These are phyloP conservation scores for Brevimyrus niger DNA, from an alignment of 2,113 vertebrate species.

Conservation along the genomic window DNA sequence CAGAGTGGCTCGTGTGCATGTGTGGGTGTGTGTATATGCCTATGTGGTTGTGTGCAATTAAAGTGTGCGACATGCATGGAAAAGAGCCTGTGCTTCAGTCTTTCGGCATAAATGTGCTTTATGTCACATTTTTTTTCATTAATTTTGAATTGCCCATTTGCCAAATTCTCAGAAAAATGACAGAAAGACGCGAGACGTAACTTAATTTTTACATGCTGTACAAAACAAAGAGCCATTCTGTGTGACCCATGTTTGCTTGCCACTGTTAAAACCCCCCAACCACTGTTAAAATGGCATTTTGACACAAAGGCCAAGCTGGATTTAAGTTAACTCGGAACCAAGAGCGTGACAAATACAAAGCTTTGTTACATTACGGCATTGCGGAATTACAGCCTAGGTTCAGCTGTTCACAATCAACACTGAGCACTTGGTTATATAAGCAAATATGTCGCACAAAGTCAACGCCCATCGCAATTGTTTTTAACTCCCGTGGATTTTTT, in stretches of 20 bases:
- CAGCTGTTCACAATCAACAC: not conserved
- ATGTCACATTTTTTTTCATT: not conserved
- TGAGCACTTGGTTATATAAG: not conserved
- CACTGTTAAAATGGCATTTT: not conserved
- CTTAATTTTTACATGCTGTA: not conserved
- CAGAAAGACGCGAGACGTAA: not conserved
- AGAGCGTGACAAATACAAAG: not conserved
- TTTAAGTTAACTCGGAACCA: not conserved
- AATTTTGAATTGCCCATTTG: not conserved
- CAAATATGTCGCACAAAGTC: not conserved
- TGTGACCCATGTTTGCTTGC: not conserved
- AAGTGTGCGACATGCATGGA: not conserved
- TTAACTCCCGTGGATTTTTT: not conserved
- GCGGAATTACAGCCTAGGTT: not conserved
- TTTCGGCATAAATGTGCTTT: not conserved
- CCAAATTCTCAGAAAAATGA: not conserved
- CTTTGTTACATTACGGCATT: not conserved
- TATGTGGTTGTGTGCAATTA: constrained; percentile 2
- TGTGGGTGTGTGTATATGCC: constrained; percentile 13
- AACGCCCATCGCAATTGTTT: not conserved
- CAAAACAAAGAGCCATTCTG: not conserved
- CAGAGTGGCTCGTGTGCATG: constrained; percentile 4
- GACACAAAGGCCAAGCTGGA: not conserved
- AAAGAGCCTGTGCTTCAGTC: not conserved
- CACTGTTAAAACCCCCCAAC: not conserved